A percentile compares a stretch with the other conserved stretches of the same genome.
phyloP scores from a whole-genome alignment of 2,113 vertebrate species.

The Bucco capensis region DNA sequence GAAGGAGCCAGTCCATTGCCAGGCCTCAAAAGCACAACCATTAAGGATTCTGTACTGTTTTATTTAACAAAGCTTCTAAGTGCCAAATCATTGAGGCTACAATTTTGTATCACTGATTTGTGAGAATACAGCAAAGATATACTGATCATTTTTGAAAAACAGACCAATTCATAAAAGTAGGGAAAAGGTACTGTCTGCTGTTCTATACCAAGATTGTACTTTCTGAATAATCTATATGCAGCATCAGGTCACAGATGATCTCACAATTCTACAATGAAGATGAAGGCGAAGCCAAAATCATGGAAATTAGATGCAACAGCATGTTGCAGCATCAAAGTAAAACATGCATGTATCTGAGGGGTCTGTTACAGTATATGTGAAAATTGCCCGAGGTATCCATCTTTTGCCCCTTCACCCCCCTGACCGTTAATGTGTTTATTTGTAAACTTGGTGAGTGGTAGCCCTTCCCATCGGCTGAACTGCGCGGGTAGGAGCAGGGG shows the following conservation, averaged over 20 bases:
- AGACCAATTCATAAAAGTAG: not conserved
- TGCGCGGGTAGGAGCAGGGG: too few species aligned
- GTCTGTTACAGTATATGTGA: too few species aligned
- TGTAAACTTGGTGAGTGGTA: too few species aligned
- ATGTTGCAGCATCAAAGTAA: not conserved
- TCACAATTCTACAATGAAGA: not conserved
- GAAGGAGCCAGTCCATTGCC: not conserved
- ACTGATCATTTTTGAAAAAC: not conserved
- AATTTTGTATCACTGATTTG: not conserved
- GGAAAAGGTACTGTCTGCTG: not conserved
- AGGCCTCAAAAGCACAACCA: not conserved
- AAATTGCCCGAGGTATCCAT: too few species aligned
- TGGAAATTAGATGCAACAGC: not conserved
- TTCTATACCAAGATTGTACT: not conserved
- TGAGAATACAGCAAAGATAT: not conserved
- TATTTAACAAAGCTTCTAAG: not conserved
- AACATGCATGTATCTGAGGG: not conserved
- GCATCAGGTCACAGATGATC: not conserved
- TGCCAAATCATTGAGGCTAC: slow-evolving; percentile 13
- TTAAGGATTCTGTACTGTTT: not conserved
- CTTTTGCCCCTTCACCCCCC: too few species aligned
- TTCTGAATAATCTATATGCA: not conserved
- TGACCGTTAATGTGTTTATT: too few species aligned
- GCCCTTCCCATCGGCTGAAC: too few species aligned
- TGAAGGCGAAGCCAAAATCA: not conserved